These are phyloP conservation scores for Champsocephalus gunnari DNA, from an alignment of 2,797 vertebrate genomes.

Conservation along the genomic window DNA sequence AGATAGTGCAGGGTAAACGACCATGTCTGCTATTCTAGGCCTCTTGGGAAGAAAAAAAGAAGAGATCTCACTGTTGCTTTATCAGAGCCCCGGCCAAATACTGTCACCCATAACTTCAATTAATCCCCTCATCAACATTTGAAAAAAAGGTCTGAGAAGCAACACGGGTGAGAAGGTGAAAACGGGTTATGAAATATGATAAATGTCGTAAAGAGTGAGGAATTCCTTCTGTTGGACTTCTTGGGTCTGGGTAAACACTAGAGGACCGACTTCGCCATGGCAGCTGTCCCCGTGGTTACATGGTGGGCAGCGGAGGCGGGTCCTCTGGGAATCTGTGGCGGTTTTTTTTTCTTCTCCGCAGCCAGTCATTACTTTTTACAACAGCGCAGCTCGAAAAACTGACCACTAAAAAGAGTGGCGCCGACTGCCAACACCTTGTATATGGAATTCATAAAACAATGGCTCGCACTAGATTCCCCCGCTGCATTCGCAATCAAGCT, in stretches of 20 bases:
- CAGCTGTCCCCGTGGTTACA: conserved; percentile 69
- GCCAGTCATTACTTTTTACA: conserved; percentile 71
- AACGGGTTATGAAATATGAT: conserved; percentile 78
- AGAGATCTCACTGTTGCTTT: conserved; percentile 74
- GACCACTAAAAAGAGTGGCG: conserved; percentile 69
- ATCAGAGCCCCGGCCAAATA: conserved; percentile 66
- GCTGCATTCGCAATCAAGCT: conserved; percentile 83
- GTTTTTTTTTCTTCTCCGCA: conserved; percentile 66
- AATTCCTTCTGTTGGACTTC: conserved; percentile 71
- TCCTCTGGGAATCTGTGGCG: conserved; percentile 55
- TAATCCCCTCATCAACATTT: conserved; percentile 60
- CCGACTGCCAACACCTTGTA: conserved; percentile 79
- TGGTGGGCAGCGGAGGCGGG: conserved; percentile 41
- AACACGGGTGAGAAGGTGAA: conserved; percentile 64
- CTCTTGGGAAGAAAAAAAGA: conserved; percentile 61
- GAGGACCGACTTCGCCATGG: conserved; percentile 44
- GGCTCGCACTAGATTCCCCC: conserved; percentile 85
- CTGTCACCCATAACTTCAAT: conserved; percentile 68
- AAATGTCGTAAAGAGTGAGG: conserved; percentile 61
- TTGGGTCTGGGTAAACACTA: conserved; percentile 66
- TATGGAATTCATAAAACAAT: conserved; percentile 86
- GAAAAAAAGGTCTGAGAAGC: conserved; percentile 27
- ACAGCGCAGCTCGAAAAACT: conserved; percentile 53
- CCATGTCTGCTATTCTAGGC: conserved; percentile 55
- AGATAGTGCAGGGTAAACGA: conserved; percentile 78